Evolutionary conservation across 2,888 invertebrate species (phyloP).

Genomic region (Tipula vernalis): DNA sequence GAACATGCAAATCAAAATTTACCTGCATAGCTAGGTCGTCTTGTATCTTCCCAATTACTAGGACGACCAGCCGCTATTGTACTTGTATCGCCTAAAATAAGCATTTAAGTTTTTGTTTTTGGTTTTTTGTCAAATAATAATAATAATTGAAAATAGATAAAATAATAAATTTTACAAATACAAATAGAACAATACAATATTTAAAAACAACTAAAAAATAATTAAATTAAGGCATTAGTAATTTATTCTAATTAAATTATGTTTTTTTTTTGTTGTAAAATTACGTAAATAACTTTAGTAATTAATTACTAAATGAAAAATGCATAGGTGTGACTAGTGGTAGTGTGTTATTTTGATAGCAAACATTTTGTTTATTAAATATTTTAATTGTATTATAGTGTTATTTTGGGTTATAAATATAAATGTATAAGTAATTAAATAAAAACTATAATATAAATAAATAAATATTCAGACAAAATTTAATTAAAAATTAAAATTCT

Average conservation of each 20-base stretch:
- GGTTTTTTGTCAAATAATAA: not conserved
- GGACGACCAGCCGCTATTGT: conserved; percentile 69
- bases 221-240: not conserved
- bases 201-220: not conserved
- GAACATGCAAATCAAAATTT: conserved; percentile 16
- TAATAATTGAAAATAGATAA: conserved; percentile 12
- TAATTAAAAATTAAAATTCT: not conserved
- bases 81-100: conserved; percentile 29
- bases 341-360: not conserved
- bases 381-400: not conserved
- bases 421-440: not conserved
- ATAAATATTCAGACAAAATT: not conserved
- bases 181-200: conserved; percentile 11
- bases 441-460: not conserved
- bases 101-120: not conserved
- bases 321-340: not conserved
- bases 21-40: conserved; percentile 63
- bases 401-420: not conserved
- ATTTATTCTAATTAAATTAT: not conserved
- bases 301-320: not conserved
- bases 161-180: conserved; percentile 15
- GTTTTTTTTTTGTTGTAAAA: not conserved
- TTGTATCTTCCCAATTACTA: conserved; percentile 68
- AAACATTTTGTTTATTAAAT: not conserved
- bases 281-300: not conserved